phyloP scores from a whole-genome alignment of 2,797 vertebrate genomes.

The Oophaga sylvatica region DNA sequence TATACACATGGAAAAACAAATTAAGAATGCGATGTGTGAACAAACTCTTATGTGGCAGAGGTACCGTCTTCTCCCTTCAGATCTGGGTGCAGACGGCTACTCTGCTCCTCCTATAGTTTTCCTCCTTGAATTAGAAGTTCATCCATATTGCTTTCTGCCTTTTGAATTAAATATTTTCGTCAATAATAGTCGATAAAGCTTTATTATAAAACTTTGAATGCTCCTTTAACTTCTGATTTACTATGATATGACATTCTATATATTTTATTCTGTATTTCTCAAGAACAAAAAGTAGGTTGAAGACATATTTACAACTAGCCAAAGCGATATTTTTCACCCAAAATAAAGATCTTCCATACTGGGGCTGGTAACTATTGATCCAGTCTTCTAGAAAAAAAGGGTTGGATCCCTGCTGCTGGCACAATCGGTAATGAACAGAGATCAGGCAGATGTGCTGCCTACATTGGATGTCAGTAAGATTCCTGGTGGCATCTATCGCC shows the following conservation, averaged over 20 bases:
- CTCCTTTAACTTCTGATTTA: not conserved
- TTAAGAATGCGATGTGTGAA: too few relatives aligned
- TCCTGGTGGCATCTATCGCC: not conserved
- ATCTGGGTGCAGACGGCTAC: too few relatives aligned
- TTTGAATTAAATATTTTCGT: too few relatives aligned
- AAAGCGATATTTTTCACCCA: not conserved
- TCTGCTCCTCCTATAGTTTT: too few relatives aligned
- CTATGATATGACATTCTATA: not conserved
- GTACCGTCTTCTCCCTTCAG: too few relatives aligned
- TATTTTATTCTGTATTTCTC: not conserved
- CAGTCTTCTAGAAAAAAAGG: not conserved
- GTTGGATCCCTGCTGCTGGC: not conserved
- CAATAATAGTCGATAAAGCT: too few relatives aligned
- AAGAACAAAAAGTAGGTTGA: not conserved
- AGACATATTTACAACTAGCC: not conserved
- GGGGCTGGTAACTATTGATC: not conserved
- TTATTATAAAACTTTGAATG: not conserved
- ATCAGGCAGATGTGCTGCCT: not conserved
- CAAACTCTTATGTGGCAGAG: too few relatives aligned
- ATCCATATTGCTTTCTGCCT: too few relatives aligned
- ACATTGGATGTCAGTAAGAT: not conserved
- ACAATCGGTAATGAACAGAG: not conserved
- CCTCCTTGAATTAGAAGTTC: too few relatives aligned
- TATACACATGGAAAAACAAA: too few relatives aligned
- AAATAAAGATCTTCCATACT: not conserved